Evolutionary conservation across 2,888 invertebrate species (phyloP).

Genomic region (Macrophya annulata): DNA sequence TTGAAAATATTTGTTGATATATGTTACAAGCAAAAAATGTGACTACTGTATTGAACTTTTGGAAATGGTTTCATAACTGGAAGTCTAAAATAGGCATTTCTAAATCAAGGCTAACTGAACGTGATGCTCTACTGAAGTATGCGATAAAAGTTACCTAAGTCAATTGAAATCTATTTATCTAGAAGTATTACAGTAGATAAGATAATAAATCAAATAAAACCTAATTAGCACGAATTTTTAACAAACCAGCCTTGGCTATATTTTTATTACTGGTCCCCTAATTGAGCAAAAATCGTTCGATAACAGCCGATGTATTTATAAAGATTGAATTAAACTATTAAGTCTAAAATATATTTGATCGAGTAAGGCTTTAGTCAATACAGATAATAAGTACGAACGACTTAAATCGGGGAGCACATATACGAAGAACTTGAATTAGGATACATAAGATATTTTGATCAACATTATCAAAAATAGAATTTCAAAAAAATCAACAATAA

Average conservation of each 20-base stretch:
- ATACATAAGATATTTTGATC: not conserved
- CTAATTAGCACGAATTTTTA: not conserved
- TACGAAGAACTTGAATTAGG: not conserved
- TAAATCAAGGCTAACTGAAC: conserved; percentile 28
- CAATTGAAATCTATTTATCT: not conserved
- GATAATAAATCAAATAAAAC: not conserved
- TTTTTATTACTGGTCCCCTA: conserved; percentile 18
- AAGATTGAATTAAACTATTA: not conserved
- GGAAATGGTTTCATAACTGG: not conserved
- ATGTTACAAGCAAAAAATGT: not conserved
- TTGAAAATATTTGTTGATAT: not conserved
- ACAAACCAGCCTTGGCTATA: conserved; percentile 8
- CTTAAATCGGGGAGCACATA: not conserved
- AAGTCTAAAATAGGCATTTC: not conserved
- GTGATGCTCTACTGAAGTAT: not conserved
- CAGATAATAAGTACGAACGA: not conserved
- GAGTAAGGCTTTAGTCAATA: not conserved
- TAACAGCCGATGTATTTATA: not conserved
- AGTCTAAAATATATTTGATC: conserved; percentile 4
- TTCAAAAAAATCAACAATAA: not conserved
- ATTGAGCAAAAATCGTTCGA: conserved; percentile 10
- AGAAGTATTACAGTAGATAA: not conserved
- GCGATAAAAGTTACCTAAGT: not conserved
- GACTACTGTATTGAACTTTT: not conserved
- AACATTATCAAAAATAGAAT: conserved; percentile 40